Evolutionary conservation across 1,140 invertebrate species (phyloP), one percentile per base, ranked within the genome.

Genomic region (Atta texana): DNA sequence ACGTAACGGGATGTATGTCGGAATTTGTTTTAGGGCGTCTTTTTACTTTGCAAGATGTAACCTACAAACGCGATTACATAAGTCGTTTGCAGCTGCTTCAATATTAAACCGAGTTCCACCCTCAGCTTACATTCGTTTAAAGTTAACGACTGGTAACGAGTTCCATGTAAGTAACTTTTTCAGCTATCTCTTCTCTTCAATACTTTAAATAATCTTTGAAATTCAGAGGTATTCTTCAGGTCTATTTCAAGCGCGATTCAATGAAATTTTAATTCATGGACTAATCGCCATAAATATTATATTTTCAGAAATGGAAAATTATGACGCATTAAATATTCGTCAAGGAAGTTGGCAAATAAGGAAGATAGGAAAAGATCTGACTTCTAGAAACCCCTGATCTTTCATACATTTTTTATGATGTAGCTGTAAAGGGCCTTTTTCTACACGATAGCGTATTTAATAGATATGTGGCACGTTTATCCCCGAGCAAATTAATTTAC

Each of bases 41-140:
- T 81, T 80, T 80, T 80, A 69, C 31, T 16, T 16, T 34, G 39
- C 6, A 51, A 49, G 69, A 64, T 51, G 69, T 75, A 63, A 75
- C 39, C 39, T 59, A 61, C 24, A 84, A 84, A 84, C 69, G 69
- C 69, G 55, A 75, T 75, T 84, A 75, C 55, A 51, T 51, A 74
- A 84, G 39, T 75, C 55, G 69, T 84, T 84, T 61, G 68, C 39
- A 72, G 68, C 24, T 28, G 39, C 80, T 82, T 44, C 80, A 66
- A 82, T 31, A 39, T 84, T 84, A 49, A 8, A 57, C 51, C n/a
- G 10, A 69, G 18, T 74, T 61, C 14, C 49, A 21, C 14, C 10
- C 28, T 14, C n/a, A 14, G 12, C 44, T 69, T 69, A 49, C 44
- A 39, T 71, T 69, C 31, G 31, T 39, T 49, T 49, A 78, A 78